Conservation (phyloP, 2,113 vertebrate species). For the Neotragus moschatus region DNA sequence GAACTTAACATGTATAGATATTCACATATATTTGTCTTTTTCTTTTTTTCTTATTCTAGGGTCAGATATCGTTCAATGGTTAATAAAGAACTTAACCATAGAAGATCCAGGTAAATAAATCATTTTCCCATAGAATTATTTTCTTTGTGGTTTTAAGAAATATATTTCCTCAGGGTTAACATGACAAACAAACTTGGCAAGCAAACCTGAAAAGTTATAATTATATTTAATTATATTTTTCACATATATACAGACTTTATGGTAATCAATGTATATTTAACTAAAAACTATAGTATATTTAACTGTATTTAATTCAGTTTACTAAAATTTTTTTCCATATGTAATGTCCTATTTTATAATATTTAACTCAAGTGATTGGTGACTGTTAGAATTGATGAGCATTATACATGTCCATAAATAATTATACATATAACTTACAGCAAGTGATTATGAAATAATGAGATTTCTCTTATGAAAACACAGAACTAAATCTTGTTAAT, state of each 20-base stretch:
- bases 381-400: background rate
- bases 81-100: constrained; percentile 96
- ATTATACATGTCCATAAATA: background rate
- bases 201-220: background rate
- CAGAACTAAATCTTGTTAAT: background rate
- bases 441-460: background rate
- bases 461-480: background rate
- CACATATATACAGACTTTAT: background rate
- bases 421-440: background rate
- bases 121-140: constrained; percentile 36
- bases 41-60: constrained; percentile 81
- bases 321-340: background rate
- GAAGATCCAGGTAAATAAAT: constrained; percentile 94
- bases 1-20: background rate
- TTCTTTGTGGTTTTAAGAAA: constrained; percentile 34
- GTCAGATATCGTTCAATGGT: constrained; percentile 98
- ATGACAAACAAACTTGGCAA: background rate
- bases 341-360: background rate
- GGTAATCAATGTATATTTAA: background rate
- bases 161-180: background rate
- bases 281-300: background rate
- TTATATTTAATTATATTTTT: background rate
- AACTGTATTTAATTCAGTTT: background rate
- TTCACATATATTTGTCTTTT: constrained; percentile 70
- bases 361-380: background rate